Evolutionary conservation across 2,113 vertebrate species (phyloP), one percentile per base, ranked within the genome.

Genomic region (Cercopithecus mona): DNA sequence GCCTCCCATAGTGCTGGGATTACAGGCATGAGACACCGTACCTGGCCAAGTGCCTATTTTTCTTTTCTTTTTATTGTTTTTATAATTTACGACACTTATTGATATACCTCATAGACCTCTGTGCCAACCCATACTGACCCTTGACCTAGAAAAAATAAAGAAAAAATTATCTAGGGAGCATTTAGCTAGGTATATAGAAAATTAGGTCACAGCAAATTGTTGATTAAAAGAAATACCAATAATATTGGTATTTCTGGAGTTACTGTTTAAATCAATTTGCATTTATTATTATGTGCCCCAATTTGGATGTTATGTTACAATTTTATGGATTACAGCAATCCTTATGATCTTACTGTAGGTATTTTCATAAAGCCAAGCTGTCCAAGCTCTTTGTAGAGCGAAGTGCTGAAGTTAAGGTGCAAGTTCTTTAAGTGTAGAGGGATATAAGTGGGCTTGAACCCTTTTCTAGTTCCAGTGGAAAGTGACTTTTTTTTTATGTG

Each of bases 21-120:
- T 64, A 13, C 61, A 64, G 61, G 27, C 5, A 5, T 30, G 61
- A 64, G 27, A 27, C 61, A 64, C 61, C 2, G 61, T 30, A 64
- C 61, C 27, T 64, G 13, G 61, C 27, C 27, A 92, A 94, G 55
- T 93, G 20, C 73, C 35, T 70, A 4, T 79, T 96, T 93, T 88
- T 84, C 50, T 91, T 97, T 91, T 43, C 7, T 2, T 86, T 94
- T 94, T 90, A 25, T 85, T 95, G 48, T 23, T 92, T 75, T 88
- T 88, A 40, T 78, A 92, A 84, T 94, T 96, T 95, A 32, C 30
- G 30, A 70, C 14, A 92, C 35, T 59, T 94, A 79, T 1, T 94
- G 66, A 52, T 92, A 90, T 48, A 85, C 43, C 5, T 95, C 20
- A 48, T 30, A 93, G 72, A 82, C 43, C 88, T 70, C 16, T 73